Percentiles rank a stretch among this genome's conserved stretches.
phyloP scores from a whole-genome alignment of 2,113 vertebrate genomes.

The Embiotoca jacksoni region DNA sequence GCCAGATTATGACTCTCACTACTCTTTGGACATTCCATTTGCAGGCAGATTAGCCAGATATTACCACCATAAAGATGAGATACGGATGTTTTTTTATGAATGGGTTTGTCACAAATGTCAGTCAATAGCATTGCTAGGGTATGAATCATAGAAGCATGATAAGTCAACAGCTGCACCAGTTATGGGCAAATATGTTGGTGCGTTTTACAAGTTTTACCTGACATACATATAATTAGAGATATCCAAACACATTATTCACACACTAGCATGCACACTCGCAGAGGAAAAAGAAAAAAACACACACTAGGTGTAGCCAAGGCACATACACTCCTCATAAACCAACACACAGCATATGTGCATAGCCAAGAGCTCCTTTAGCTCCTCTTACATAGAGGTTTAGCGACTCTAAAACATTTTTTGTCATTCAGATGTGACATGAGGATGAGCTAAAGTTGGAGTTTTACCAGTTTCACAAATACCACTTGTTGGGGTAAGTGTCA shows the following conservation, averaged over 20 bases:
- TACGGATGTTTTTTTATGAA: conserved; percentile 22
- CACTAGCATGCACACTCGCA: not conserved
- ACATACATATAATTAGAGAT: conserved; percentile 21
- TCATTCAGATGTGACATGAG: conserved; percentile 38
- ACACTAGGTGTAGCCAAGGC: not conserved
- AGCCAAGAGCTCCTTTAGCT: not conserved
- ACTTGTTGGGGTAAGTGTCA: conserved; percentile 48
- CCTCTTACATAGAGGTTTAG: conserved; percentile 19
- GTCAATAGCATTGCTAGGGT: not conserved
- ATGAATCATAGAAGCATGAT: conserved; percentile 17
- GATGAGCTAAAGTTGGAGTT: conserved; percentile 41
- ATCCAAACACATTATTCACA: conserved; percentile 21
- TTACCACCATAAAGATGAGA: not conserved
- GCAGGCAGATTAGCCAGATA: not conserved
- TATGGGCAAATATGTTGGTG: not conserved
- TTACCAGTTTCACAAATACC: conserved; percentile 51
- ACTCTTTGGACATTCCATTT: not conserved
- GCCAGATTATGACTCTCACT: not conserved
- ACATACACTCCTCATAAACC: not conserved
- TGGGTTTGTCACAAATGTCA: conserved; percentile 2
- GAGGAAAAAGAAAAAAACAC: not conserved
- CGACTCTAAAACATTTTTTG: conserved; percentile 41
- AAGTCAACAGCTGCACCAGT: conserved; percentile 1
- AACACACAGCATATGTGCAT: not conserved
- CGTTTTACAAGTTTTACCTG: conserved; percentile 1